Base-by-base conservation (phyloP, 2,797 vertebrate genomes). In the Aselliscus stoliczkanus region DNA sequence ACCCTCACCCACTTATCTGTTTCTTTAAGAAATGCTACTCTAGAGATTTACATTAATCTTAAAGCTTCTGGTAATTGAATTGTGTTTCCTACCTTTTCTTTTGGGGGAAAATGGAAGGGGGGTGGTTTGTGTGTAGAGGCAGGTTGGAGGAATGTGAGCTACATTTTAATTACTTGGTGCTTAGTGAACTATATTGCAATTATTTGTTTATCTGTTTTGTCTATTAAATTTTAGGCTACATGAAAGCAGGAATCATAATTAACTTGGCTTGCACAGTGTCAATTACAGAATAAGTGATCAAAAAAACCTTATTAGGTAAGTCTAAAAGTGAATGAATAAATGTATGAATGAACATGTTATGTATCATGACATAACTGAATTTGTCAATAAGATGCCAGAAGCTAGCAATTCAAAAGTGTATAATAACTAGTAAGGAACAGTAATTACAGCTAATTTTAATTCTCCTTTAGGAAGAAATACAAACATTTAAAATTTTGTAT, bases 391-490 rank as follows among this genome's bases (percentile, higher is more conserved):
- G 39, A 44, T 80, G 62, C 6, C 2, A 75, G 64, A 87, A 1
- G 29, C 42, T 81, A 93, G 62, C 27, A 69, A 62, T 75, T 80
- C 37, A 90, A 80, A 69, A 10, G 42, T 88, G 11, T 10, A 47
- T 65, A 90, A 76, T 77, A 83, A 75, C 8, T 81, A 54, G 76
- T 50, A 64, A 44, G 3, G 27, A 50, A 60, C 2, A 50, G 4
- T 25, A 92, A 92, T 54, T 92, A 39, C 7, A 85, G 72, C 29
- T 31, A 50, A 81, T 81, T 84, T 50, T 77, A 88, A 77, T 23
- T 42, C 27, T 91, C 8, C 12, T 72, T 94, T 76, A 76, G 50
- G 54, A 93, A 95, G 25, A 88, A 87, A 90, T 44, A 88, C 31
- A 54, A 87, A 67, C 5, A 90, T 72, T 37, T 73, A 64, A 65